Percentiles rank a stretch among this genome's conserved stretches.
These are phyloP conservation scores for Cyaniris semiargus DNA, from an alignment of 2,888 invertebrate species.

Conservation along the genomic window DNA sequence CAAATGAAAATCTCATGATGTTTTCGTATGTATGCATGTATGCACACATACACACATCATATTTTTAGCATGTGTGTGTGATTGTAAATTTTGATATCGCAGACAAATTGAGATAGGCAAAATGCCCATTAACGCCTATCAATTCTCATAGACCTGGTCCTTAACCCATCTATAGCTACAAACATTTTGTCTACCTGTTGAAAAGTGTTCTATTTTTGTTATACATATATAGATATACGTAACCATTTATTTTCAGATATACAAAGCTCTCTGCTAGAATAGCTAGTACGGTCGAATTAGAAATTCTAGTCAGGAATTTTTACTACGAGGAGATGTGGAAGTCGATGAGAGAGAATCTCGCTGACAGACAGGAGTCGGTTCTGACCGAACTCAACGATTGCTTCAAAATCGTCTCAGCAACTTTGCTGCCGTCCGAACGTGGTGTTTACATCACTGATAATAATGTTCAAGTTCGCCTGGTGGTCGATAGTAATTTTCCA, in stretches of 20 bases:
- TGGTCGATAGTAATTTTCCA: conserved; percentile 75
- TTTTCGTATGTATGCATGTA: too few relatives aligned
- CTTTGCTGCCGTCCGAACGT: conserved; percentile 79
- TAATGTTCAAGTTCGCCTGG: conserved; percentile 66
- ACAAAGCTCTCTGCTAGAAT: conserved; percentile 89
- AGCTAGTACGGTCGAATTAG: conserved; percentile 87
- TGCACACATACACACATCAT: too few relatives aligned
- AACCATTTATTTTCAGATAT: conserved; percentile 73
- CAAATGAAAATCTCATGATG: too few relatives aligned
- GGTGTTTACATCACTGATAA: conserved; percentile 71
- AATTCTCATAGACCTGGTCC: too few relatives aligned
- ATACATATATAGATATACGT: too few relatives aligned
- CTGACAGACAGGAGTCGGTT: conserved; percentile 68
- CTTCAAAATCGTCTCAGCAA: conserved; percentile 78
- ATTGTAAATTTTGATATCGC: too few relatives aligned
- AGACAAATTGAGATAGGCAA: too few relatives aligned
- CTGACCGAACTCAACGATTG: conserved; percentile 79
- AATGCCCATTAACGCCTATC: too few relatives aligned
- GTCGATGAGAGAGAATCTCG: conserved; percentile 77
- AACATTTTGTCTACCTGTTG: too few relatives aligned
- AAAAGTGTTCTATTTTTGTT: too few relatives aligned
- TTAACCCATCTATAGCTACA: too few relatives aligned
- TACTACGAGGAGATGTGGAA: conserved; percentile 92
- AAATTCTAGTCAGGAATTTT: conserved; percentile 85
- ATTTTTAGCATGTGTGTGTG: too few relatives aligned